A percentile compares a stretch with the other conserved stretches of the same genome.
Evolutionary conservation across 2,113 vertebrate genomes (phyloP).

Genomic region (Strix aluco): DNA sequence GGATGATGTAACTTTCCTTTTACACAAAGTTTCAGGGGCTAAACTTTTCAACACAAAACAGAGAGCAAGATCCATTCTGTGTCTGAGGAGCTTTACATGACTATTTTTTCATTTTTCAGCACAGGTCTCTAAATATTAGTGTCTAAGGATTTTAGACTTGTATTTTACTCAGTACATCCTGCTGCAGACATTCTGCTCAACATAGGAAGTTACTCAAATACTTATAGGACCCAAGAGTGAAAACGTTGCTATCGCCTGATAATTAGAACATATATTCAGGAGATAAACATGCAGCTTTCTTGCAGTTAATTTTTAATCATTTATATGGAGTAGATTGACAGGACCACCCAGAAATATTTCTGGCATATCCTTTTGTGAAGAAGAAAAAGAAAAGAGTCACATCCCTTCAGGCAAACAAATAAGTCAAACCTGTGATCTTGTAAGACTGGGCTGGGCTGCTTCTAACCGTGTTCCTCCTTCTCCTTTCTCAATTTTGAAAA

Average conservation of each 20-base stretch:
- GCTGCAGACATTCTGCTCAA: not conserved
- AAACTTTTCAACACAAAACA: not conserved
- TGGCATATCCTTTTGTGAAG: not conserved
- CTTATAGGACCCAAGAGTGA: not conserved
- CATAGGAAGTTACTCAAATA: not conserved
- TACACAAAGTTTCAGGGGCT: not conserved
- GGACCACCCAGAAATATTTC: not conserved
- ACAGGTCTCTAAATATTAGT: not conserved
- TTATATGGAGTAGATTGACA: not conserved
- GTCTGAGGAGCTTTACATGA: not conserved
- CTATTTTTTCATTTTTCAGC: not conserved
- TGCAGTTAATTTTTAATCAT: slow-evolving; percentile 18
- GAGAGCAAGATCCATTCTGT: not conserved
- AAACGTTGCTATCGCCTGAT: not conserved
- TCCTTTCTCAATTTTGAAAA: not conserved
- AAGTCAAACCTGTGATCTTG: not conserved
- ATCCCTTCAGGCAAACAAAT: not conserved
- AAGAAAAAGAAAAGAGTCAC: not conserved
- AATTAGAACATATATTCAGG: not conserved
- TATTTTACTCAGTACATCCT: not conserved
- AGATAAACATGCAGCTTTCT: not conserved
- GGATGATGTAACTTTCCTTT: not conserved
- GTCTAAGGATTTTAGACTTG: not conserved
- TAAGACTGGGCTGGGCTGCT: not conserved
- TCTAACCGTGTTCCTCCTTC: not conserved